phyloP scores from a whole-genome alignment of 2,888 invertebrate genomes.

The Pasiphila rectangulata region DNA sequence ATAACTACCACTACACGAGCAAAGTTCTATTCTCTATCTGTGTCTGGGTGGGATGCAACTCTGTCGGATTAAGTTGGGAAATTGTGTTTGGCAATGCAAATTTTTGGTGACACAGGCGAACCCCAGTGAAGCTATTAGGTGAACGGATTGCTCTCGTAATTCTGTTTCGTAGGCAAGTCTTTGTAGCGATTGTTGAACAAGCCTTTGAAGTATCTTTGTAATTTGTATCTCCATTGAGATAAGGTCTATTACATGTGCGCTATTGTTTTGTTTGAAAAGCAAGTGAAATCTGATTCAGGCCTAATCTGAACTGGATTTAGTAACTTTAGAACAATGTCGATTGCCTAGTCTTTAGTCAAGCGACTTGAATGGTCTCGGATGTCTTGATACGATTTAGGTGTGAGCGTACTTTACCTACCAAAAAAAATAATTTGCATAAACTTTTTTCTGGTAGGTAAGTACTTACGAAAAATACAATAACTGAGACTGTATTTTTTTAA shows the following conservation, averaged over 20 bases:
- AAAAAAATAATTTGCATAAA: no score
- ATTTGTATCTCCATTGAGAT: slow-evolving; percentile 57
- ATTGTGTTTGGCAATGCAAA: slow-evolving; percentile 61
- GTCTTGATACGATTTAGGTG: no score
- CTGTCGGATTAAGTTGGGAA: slow-evolving; percentile 42
- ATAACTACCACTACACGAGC: slow-evolving; percentile 37
- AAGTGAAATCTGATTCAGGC: slow-evolving; percentile 47
- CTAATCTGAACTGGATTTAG: slow-evolving; percentile 24
- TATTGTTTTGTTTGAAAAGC: slow-evolving; percentile 46
- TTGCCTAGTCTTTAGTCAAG: slow-evolving; percentile 1
- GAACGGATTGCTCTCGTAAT: slow-evolving; percentile 74
- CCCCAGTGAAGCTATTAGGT: slow-evolving; percentile 68
- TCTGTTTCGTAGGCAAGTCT: slow-evolving; percentile 76
- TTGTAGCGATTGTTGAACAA: slow-evolving; percentile 54
- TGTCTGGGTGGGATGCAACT: slow-evolving; percentile 39
- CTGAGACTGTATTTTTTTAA: no score
- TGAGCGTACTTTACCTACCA: no score
- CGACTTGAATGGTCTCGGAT: neutral
- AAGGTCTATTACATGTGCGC: slow-evolving; percentile 41
- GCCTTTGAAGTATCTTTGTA: slow-evolving; percentile 61
- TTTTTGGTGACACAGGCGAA: slow-evolving; percentile 70
- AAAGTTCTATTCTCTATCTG: slow-evolving; percentile 44
- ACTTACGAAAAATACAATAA: no score
- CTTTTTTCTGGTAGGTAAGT: no score
- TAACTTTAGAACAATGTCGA: slow-evolving; percentile 18